Evolutionary conservation across 2,888 invertebrate species (phyloP), one percentile per base, ranked within the genome.

Genomic region (Ashinkailepas kermadecensis): DNA sequence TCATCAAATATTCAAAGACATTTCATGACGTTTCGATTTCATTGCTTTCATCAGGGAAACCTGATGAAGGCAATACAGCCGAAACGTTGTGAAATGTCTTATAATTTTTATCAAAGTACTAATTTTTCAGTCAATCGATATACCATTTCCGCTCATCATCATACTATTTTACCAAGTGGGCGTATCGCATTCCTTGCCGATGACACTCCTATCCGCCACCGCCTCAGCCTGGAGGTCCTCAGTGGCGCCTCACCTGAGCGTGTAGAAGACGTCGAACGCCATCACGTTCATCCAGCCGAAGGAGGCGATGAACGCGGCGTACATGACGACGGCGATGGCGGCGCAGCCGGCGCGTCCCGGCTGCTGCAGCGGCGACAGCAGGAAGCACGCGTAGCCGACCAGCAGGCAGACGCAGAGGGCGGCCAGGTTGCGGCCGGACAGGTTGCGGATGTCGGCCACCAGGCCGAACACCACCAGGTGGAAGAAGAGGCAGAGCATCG

Each of bases 281-380:
- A 90, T 87, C 11, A 89, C 87, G 80, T 89, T 87, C 88, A 89
- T 89, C 90, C 90, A 90, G 82, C 88, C 87, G 85, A 90, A 90
- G 3, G 90, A 88, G 0, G 89, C 87, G 82, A 90, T 86, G 85
- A 89, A 90, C 83, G 87, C 87, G 86, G 88, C 90, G 84, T 89
- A 89, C 81, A 89, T 88, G 59, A 87, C 83, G 2, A 88, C 86
- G 11, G 88, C 89, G 25, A 88, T 84, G 4, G 86, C 85, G 39
- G 87, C 85, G 85, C 90, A 90, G 10, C 86, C 85, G 6, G 82
- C 81, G 12, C 65, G 54, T 6, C 81, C 82, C 25, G 85, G 83
- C 57, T n/a, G 78, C 25, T 87, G 84, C 81, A 88, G 86, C 81
- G 88, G 87, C 64, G 87, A 87, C 54, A 86, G 85, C 82, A 88